Percentiles rank a stretch among this genome's conserved stretches.
phyloP scores from a whole-genome alignment of 2,113 vertebrate genomes.

The Cyrtonyx montezumae region DNA sequence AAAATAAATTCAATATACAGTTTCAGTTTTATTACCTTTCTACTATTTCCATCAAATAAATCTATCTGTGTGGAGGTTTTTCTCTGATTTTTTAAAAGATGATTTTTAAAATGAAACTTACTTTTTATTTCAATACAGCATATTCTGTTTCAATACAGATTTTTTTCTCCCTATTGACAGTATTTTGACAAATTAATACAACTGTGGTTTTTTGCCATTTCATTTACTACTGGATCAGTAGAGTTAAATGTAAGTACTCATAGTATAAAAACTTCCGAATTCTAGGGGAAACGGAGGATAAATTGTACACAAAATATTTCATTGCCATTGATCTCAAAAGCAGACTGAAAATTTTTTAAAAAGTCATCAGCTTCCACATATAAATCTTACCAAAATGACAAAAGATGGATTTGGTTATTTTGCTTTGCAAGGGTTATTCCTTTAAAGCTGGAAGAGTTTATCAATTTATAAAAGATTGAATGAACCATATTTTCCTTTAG shows the following conservation, averaged over 20 bases:
- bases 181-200: conserved; percentile 42
- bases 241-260: conserved; percentile 36
- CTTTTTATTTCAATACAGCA: conserved; percentile 38
- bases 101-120: conserved; percentile 22
- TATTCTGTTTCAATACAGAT: conserved; percentile 23
- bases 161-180: neutral
- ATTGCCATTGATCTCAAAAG: conserved; percentile 67
- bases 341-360: conserved; percentile 60
- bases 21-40: conserved; percentile 57
- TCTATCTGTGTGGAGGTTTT: neutral
- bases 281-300: conserved; percentile 66
- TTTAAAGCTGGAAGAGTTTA: conserved; percentile 22
- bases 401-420: conserved; percentile 64
- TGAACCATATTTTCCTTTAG: conserved; percentile 24
- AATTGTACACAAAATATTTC: conserved; percentile 72
- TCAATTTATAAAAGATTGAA: conserved; percentile 60
- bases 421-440: conserved; percentile 49
- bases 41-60: conserved; percentile 12
- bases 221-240: conserved; percentile 65
- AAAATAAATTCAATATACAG: conserved; percentile 41
- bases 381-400: conserved; percentile 60
- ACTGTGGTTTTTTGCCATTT: conserved; percentile 40
- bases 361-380: conserved; percentile 48
- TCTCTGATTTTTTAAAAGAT: neutral
- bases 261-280: conserved; percentile 49